Conservation (phyloP, 2,888 invertebrate genomes). For the Beris chalybata region DNA sequence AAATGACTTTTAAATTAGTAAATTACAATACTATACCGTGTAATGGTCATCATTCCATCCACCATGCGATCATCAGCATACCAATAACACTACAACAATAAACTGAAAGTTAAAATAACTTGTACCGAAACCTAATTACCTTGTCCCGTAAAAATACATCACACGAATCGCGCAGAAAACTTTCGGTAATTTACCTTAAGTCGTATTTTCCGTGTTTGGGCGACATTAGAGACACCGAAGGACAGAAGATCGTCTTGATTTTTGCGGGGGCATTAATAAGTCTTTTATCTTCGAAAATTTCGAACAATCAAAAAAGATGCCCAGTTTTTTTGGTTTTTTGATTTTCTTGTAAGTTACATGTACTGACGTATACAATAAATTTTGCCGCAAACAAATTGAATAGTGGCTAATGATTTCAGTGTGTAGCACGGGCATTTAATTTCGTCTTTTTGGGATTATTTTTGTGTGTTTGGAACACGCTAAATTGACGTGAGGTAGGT, state of each 20-base stretch:
- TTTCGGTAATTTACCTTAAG: slow-evolving; percentile 31
- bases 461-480: background rate
- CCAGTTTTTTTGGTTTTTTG: background rate
- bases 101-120: slow-evolving; percentile 22
- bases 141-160: slow-evolving; percentile 17
- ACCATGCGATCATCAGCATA: slow-evolving; percentile 6
- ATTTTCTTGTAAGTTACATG: slow-evolving; percentile 3
- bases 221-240: slow-evolving; percentile 26
- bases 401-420: background rate
- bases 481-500: background rate
- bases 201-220: slow-evolving; percentile 33
- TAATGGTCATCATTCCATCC: slow-evolving; percentile 7
- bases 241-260: background rate
- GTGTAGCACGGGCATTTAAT: no score
- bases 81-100: slow-evolving; percentile 17
- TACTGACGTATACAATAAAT: background rate
- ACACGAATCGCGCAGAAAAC: slow-evolving; percentile 21
- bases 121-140: slow-evolving; percentile 31
- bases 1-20: slow-evolving; percentile 30
- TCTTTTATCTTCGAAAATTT: slow-evolving; percentile 13
- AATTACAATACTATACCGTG: slow-evolving; percentile 20
- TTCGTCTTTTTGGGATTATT: no score
- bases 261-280: slow-evolving; percentile 8
- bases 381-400: slow-evolving; percentile 6
- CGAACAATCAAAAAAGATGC: background rate